Evolutionary conservation across 2,888 invertebrate species (phyloP), one percentile per base, ranked within the genome.

Genomic region (Sinelater perroti): DNA sequence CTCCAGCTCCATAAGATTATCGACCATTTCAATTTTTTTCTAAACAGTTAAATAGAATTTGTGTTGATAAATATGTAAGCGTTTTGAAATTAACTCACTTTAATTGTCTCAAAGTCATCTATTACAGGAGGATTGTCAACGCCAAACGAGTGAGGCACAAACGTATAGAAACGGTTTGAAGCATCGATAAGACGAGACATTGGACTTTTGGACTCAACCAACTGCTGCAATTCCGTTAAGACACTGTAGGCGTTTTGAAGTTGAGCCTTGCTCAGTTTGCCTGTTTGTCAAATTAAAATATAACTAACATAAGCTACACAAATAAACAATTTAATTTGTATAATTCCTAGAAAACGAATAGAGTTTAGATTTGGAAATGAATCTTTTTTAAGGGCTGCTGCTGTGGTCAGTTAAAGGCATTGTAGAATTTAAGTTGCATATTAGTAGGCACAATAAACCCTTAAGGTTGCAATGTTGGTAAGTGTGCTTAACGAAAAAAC

Each of bases 141-240:
- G 1, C 98, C 98, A 76, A 97, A 97, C 70, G 90, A 90, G 75
- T 99, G 99, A 0, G 99, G 99, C 60, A 99, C 90, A 42, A 96
- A 80, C 0, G 97, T 96, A 76, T 95, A 99, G 80, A 99, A 99
- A 63, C 85, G 84, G 79, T 98, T 99, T 1, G 95, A 91, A 1
- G 90, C 90, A 75, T 95, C 96, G 30, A 95, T 83, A 53, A 95
- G 84, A 63, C 82, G 80, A 1, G 79, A 69, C 47, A 76, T 80
- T 1, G 76, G 71, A 2, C 75, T 78, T 1, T 81, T 81, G 1
- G 78, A 79, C 38, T 85, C 81, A 2, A 90, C 79, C 0, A 85
- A 68, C 6, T 80, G 79, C 65, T 88, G 84, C 8, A 92, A 73
- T 67, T 91, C 89, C 0, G 86, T 85, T 14, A 99, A 80, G 1